phyloP scores from a whole-genome alignment of 2,888 invertebrate species.

The Tinea pellionella region DNA sequence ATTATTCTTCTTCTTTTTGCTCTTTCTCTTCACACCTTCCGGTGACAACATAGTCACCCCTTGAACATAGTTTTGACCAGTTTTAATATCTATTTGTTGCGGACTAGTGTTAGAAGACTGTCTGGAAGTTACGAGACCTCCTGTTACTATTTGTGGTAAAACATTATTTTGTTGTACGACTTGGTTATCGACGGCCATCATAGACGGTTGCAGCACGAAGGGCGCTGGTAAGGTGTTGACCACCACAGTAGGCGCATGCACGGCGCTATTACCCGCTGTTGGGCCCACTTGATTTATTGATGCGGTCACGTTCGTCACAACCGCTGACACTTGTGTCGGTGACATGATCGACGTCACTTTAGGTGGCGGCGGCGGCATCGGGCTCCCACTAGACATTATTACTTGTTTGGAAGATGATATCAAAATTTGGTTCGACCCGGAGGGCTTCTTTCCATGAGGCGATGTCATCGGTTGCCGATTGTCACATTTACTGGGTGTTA shows the following conservation, averaged over 20 bases:
- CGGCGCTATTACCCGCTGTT: constrained; percentile 72
- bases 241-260: constrained; percentile 82
- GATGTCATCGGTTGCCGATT: constrained; percentile 51
- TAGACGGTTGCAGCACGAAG: constrained; percentile 81
- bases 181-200: constrained; percentile 81
- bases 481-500: constrained; percentile 58
- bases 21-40: constrained; percentile 74
- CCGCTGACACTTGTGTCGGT: constrained; percentile 71
- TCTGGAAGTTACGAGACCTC: constrained; percentile 71
- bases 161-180: constrained; percentile 76
- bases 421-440: constrained; percentile 74
- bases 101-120: constrained; percentile 51
- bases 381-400: constrained; percentile 73
- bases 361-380: constrained; percentile 76
- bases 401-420: constrained; percentile 81
- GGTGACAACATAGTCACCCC: constrained; percentile 73
- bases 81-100: constrained; percentile 68
- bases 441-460: constrained; percentile 9
- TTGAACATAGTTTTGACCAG: constrained; percentile 45
- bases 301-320: constrained; percentile 74
- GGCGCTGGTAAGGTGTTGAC: constrained; percentile 84
- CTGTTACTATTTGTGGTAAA: constrained; percentile 76
- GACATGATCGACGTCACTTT: constrained; percentile 67
- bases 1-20: constrained; percentile 77
- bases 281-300: constrained; percentile 75